Evolutionary conservation across 1,140 invertebrate species (phyloP), one percentile per base, ranked within the genome.

Genomic region (Conus ventricosus): DNA sequence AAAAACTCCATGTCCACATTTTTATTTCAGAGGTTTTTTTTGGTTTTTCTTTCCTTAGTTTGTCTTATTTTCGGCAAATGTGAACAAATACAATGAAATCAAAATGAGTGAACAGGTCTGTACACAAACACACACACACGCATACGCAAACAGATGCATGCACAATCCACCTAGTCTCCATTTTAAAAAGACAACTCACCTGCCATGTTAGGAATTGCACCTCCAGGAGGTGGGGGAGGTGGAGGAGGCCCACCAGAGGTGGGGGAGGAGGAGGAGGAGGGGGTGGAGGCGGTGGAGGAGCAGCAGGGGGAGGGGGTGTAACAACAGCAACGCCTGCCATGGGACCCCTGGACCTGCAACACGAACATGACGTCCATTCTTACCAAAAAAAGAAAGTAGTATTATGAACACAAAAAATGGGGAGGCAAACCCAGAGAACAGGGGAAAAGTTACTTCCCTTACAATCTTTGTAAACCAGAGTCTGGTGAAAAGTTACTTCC

Each of bases 201-300:
- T 86, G 86, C 87, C 76, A 91, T 87, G 63, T 90, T 89, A 25
- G 90, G 88, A 39, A 88, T 55, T 83, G 84, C 84, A 39, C 54
- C 78, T 23, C 90, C 88, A 87, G 93, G 92, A 25, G 93, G 90
- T 53, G 94, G 94, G 76, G 94, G 93, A 17, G 93, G 92, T 27
- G 94, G 92, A 53, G 91, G 91, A 53, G 90, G 78, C 20, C 89
- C 91, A 51, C 91, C 91, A 13, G 93, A 51, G 95, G 93, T 39
- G 94, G 92, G 53, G 92, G 92, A 63, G 94, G 92, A 51, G 94
- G 92, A 81, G 94, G 92, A 39, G 93, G 91, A 23, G 95, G 93
- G 57, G 94, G 91, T 17, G 91, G 85, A 7, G 92, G 87, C 25
- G 91, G 85, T 55, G 91, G 86, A 0, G 91, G 89, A 76, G 93